A percentile compares a stretch with the other conserved stretches of the same genome.
These are phyloP conservation scores for Chiroxiphia lanceolata DNA, from an alignment of 2,797 vertebrate genomes.

Conservation along the genomic window DNA sequence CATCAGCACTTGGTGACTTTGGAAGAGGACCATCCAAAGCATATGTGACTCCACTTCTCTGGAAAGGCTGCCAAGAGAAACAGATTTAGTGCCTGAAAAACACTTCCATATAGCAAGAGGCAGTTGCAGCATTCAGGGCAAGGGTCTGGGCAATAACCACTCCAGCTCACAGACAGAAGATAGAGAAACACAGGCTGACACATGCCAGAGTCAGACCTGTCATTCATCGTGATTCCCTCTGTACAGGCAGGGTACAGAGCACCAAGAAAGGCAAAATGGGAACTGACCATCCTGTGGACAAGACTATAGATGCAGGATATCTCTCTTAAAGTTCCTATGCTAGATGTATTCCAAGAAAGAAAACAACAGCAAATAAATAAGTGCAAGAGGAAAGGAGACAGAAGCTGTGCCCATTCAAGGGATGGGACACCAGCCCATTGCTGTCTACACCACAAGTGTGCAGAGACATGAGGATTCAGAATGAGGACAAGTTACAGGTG, in stretches of 20 bases:
- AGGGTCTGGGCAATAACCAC: background rate
- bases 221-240: background rate
- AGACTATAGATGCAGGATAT: background rate
- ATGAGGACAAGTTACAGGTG: fast-evolving
- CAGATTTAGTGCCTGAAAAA: background rate
- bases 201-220: background rate
- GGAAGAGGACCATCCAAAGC: background rate
- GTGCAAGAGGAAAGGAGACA: background rate
- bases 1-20: background rate
- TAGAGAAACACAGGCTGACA: background rate
- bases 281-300: fast-evolving
- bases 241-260: background rate
- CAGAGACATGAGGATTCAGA: background rate
- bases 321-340: background rate
- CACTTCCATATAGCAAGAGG: background rate
- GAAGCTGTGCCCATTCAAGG: background rate
- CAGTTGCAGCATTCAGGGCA: background rate
- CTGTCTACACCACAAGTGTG: background rate
- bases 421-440: background rate
- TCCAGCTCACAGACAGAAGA: background rate
- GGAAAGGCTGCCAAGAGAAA: background rate
- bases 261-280: background rate
- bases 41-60: background rate
- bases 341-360: background rate
- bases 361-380: background rate